These are phyloP conservation scores for Eptesicus fuscus DNA, from an alignment of 2,113 vertebrate species.

Conservation along the genomic window DNA sequence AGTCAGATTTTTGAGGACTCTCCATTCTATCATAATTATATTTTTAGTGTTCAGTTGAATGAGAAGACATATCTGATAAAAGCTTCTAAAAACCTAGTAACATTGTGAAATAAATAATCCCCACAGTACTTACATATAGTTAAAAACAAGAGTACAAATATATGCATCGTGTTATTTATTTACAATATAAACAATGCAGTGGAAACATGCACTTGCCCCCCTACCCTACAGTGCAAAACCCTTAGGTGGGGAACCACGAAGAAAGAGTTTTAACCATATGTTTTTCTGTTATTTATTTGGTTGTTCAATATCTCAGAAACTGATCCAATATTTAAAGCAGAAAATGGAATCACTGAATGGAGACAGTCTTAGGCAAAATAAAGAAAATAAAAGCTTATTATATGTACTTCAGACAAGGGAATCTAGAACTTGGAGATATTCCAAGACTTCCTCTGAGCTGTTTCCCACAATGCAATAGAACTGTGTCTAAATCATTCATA, in stretches of 20 bases:
- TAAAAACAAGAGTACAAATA: neutral
- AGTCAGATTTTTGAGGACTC: neutral
- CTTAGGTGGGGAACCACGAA: neutral
- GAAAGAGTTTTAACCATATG: neutral
- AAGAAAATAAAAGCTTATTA: neutral
- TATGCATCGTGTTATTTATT: neutral
- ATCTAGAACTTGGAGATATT: neutral
- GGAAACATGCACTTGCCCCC: neutral
- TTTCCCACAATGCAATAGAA: constrained; percentile 7
- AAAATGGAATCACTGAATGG: constrained; percentile 18
- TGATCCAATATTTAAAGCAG: constrained; percentile 30
- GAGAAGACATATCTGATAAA: constrained; percentile 33
- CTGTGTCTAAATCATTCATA: neutral
- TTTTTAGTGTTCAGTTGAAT: constrained; percentile 4
- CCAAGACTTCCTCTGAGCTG: neutral
- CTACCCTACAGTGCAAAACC: neutral
- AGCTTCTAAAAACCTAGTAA: constrained; percentile 14
- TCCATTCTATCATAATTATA: constrained; percentile 40
- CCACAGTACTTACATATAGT: neutral
- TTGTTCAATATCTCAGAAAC: neutral
- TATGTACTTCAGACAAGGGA: neutral
- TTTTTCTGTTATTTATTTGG: constrained; percentile 7
- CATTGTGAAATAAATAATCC: constrained; percentile 26
- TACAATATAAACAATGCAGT: neutral
- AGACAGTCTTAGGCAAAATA: neutral